Evolutionary conservation across 2,888 invertebrate genomes (phyloP).

Genomic region (Drosophila macrothrix): DNA sequence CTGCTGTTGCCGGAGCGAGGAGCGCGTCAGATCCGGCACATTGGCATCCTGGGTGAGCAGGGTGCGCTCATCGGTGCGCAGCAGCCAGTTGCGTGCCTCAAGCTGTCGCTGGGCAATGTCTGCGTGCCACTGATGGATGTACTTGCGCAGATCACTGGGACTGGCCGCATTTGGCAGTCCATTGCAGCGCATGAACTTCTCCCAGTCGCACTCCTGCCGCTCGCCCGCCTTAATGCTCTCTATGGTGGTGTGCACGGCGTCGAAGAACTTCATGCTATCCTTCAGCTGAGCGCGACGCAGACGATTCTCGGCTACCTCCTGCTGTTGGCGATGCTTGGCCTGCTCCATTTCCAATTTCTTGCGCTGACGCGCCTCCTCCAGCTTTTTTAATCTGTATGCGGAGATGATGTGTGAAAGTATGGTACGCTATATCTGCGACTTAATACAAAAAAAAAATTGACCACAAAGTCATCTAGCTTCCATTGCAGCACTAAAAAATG

Average conservation of each 20-base stretch:
- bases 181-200: constrained; percentile 85
- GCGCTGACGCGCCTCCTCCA: constrained; percentile 84
- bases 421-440: neutral
- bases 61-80: constrained; percentile 83
- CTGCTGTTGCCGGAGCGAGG: constrained; percentile 80
- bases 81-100: constrained; percentile 83
- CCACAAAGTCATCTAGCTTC: neutral
- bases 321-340: constrained; percentile 83
- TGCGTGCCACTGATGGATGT: constrained; percentile 84
- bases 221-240: constrained; percentile 78
- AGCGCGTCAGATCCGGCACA: constrained; percentile 81
- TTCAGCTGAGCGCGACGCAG: constrained; percentile 82
- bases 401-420: neutral
- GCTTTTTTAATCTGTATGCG: constrained; percentile 79
- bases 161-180: constrained; percentile 84
- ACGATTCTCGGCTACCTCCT: constrained; percentile 84
- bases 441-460: neutral
- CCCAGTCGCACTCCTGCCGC: constrained; percentile 83
- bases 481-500: neutral
- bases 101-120: constrained; percentile 73
- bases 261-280: constrained; percentile 83
- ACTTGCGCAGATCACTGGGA: constrained; percentile 84
- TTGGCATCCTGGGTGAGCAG: constrained; percentile 84
- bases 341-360: constrained; percentile 84
- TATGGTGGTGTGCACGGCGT: constrained; percentile 75